phyloP scores from a whole-genome alignment of 2,113 vertebrate genomes.

The Sorex araneus region DNA sequence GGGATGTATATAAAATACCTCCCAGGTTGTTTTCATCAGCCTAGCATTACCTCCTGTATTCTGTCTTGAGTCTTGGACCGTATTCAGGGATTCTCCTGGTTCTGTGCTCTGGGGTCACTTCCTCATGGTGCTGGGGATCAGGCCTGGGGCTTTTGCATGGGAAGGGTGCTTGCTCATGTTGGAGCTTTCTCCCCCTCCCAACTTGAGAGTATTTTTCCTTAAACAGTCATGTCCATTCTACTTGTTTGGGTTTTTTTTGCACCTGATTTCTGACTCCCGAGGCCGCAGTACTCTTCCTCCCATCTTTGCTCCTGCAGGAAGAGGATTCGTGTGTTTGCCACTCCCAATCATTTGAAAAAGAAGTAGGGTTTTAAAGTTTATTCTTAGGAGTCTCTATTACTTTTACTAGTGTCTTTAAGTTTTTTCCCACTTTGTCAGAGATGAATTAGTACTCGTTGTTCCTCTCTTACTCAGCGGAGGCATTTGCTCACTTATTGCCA shows the following conservation, averaged over 20 bases:
- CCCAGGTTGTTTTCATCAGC: neutral
- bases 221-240: neutral
- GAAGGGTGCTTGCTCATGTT: no score
- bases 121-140: no score
- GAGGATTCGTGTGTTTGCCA: neutral
- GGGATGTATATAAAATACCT: slow-evolving; percentile 3
- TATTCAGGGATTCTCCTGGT: no score
- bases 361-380: slow-evolving; percentile 20
- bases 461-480: neutral
- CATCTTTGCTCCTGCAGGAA: neutral
- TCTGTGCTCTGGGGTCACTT: no score
- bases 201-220: neutral
- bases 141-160: no score
- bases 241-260: neutral
- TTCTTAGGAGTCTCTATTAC: neutral
- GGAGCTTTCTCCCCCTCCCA: neutral
- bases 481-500: slow-evolving; percentile 14
- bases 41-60: slow-evolving; percentile 6
- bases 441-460: neutral
- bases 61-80: neutral
- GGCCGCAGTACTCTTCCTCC: neutral
- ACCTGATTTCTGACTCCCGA: neutral
- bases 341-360: neutral
- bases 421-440: slow-evolving; percentile 44
- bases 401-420: slow-evolving; percentile 4